Percentiles rank a stretch among this genome's conserved stretches.
Evolutionary conservation across 2,888 invertebrate genomes (phyloP).

Genomic region (Mythimna vitellina): DNA sequence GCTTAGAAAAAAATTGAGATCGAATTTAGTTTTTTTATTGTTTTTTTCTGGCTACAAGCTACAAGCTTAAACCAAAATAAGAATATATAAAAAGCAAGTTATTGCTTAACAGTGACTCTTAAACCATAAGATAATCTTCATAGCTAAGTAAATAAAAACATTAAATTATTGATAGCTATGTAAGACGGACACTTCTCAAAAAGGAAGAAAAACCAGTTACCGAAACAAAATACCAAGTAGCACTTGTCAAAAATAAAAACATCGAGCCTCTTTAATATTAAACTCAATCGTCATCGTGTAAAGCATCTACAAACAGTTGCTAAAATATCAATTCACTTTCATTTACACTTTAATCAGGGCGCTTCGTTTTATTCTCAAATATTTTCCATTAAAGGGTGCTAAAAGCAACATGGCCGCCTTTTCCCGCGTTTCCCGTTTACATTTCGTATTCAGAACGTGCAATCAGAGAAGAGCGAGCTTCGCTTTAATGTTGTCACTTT

Average conservation of each 20-base stretch:
- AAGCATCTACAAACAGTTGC: conserved; percentile 76
- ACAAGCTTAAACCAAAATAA: too few species aligned
- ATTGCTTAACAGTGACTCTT: too few species aligned
- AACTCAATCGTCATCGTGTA: conserved; percentile 68
- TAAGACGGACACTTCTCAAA: conserved; percentile 17
- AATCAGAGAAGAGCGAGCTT: conserved; percentile 79
- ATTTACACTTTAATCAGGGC: conserved; percentile 85
- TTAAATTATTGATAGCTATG: not conserved
- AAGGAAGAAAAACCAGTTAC: conserved; percentile 15
- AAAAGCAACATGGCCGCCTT: conserved; percentile 87
- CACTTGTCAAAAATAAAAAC: conserved; percentile 57
- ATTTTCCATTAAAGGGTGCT: conserved; percentile 83
- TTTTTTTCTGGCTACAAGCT: too few species aligned
- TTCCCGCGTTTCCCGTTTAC: conserved; percentile 78
- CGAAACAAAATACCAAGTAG: conserved; percentile 38
- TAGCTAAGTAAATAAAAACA: not conserved
- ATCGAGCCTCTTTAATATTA: conserved; percentile 68
- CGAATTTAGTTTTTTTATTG: too few species aligned
- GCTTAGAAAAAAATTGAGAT: too few species aligned
- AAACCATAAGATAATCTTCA: too few species aligned
- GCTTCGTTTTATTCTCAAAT: conserved; percentile 79
- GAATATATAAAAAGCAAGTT: too few species aligned
- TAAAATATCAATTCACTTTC: conserved; percentile 83
- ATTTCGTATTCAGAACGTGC: conserved; percentile 87
- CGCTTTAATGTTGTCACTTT: conserved; percentile 84